Conservation (phyloP, 2,888 invertebrate species). For the Tachina lurida region DNA sequence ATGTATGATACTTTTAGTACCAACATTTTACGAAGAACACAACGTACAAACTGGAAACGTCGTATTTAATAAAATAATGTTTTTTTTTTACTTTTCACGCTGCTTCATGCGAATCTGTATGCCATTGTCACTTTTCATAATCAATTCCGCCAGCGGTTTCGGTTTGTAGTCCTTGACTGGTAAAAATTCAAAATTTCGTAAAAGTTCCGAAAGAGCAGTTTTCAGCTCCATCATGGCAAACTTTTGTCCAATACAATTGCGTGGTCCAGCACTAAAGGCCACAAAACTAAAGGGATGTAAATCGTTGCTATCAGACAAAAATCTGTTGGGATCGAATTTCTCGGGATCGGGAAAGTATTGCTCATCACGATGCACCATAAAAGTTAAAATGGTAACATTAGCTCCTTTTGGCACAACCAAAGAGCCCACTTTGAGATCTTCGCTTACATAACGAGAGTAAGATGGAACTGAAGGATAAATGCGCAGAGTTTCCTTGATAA, state of each 20-base stretch:
- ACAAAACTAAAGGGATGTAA: slow-evolving; percentile 80
- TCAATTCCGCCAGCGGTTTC: slow-evolving; percentile 77
- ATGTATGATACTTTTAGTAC: no score
- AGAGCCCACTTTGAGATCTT: slow-evolving; percentile 83
- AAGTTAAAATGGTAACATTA: slow-evolving; percentile 81
- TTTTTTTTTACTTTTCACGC: slow-evolving; percentile 60
- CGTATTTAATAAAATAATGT: no score
- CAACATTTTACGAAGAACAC: no score
- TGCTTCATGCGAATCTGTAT: slow-evolving; percentile 77
- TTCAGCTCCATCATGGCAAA: slow-evolving; percentile 79
- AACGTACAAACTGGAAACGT: no score
- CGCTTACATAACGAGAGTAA: slow-evolving; percentile 82
- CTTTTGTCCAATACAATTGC: slow-evolving; percentile 77
- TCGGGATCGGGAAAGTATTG: slow-evolving; percentile 83
- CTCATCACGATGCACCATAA: slow-evolving; percentile 83
- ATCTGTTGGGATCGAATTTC: slow-evolving; percentile 80
- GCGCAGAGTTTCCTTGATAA: slow-evolving; percentile 85
- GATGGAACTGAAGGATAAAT: slow-evolving; percentile 85
- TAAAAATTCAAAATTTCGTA: slow-evolving; percentile 79
- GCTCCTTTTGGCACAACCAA: slow-evolving; percentile 82
- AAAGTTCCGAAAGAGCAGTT: slow-evolving; percentile 77
- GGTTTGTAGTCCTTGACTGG: slow-evolving; percentile 77
- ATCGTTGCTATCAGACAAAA: slow-evolving; percentile 76
- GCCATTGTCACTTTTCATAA: slow-evolving; percentile 81
- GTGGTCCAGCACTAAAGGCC: slow-evolving; percentile 81